These are phyloP conservation scores for Drosophila ochracea DNA, from an alignment of 2,888 invertebrate genomes.

Conservation along the genomic window DNA sequence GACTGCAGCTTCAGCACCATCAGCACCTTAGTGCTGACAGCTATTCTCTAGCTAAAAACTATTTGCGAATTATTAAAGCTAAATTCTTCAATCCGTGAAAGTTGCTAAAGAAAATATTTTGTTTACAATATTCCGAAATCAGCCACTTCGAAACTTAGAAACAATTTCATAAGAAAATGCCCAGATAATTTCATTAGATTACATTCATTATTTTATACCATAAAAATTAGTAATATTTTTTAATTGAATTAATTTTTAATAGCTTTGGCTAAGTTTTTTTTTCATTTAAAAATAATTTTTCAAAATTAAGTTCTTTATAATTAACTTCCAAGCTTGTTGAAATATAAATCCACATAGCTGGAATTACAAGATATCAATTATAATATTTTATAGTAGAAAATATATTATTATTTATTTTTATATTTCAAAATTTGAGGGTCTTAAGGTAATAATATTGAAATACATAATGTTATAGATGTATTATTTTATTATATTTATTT, in stretches of 20 bases:
- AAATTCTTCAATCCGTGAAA: not conserved
- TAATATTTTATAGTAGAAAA: no score
- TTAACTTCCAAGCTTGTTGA: not conserved
- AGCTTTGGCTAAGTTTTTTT: not conserved
- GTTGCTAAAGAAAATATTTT: not conserved
- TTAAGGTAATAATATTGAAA: not conserved
- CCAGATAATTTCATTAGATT: not conserved
- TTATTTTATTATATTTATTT: not conserved
- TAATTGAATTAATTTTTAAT: not conserved
- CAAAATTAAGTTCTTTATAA: not conserved
- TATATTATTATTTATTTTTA: not conserved
- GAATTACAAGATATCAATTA: no score
- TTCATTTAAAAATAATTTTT: not conserved
- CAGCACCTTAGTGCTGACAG: constrained; percentile 18
- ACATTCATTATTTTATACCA: not conserved
- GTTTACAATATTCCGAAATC: not conserved
- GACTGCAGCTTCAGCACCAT: constrained; percentile 23
- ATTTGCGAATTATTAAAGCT: not conserved
- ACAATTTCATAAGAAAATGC: not conserved
- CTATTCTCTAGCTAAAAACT: constrained; percentile 43
- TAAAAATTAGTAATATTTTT: not conserved
- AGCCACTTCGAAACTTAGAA: not conserved
- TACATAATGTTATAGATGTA: not conserved
- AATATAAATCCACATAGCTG: not conserved
- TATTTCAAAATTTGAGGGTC: not conserved